Percentiles rank a stretch among this genome's conserved stretches.
Conservation (phyloP, 2,113 vertebrate species). For the Cepphus grylle region DNA sequence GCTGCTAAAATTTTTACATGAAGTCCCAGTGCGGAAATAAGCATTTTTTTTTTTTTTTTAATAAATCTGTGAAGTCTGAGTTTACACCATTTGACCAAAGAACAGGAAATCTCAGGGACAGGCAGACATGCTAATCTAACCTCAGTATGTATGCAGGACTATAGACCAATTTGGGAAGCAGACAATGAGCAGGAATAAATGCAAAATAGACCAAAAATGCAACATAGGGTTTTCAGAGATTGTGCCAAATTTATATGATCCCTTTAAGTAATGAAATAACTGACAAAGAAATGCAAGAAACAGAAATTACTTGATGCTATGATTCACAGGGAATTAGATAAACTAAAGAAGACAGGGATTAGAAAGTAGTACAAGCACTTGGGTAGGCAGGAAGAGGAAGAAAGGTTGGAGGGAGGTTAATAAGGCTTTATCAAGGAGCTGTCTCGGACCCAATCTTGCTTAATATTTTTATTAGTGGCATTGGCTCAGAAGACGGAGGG, state of each 20-base stretch:
- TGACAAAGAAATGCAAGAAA: background rate
- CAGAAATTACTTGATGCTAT: background rate
- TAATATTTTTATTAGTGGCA: background rate
- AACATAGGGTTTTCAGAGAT: background rate
- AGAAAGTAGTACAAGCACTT: background rate
- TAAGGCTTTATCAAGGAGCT: background rate
- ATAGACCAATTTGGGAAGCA: background rate
- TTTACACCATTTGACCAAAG: background rate
- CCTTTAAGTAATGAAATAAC: background rate
- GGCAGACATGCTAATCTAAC: background rate
- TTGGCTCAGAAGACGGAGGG: background rate
- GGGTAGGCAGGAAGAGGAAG: background rate
- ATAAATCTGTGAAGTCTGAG: background rate
- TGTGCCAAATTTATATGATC: background rate
- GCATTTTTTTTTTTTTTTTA: background rate
- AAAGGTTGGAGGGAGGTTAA: background rate
- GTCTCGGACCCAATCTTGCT: background rate
- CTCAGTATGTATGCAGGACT: background rate
- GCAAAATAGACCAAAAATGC: background rate
- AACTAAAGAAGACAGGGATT: background rate
- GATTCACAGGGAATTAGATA: background rate
- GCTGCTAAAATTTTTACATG: background rate
- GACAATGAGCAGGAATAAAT: background rate
- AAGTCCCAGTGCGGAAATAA: background rate
- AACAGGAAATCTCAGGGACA: background rate